A percentile compares a stretch with the other conserved stretches of the same genome.
Conservation (phyloP, 2,797 vertebrate genomes). For the Merluccius polli region DNA sequence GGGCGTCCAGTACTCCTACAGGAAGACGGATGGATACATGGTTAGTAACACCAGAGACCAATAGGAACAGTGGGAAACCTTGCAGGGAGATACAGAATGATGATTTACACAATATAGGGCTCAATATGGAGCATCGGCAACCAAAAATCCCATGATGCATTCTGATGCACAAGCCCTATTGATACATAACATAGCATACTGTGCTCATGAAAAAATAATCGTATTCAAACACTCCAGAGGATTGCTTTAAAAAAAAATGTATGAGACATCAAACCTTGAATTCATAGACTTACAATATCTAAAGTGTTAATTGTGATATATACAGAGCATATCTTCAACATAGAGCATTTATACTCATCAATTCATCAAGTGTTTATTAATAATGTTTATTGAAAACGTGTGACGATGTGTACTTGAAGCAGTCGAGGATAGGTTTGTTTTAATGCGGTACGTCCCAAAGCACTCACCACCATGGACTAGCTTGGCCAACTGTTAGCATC, state of each 20-base stretch:
- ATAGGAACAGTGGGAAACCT: not conserved
- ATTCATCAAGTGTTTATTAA: not conserved
- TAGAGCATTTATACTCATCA: not conserved
- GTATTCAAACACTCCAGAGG: not conserved
- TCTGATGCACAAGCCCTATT: too few relatives aligned
- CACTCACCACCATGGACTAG: not conserved
- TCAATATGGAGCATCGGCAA: too few relatives aligned
- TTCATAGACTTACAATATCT: not conserved
- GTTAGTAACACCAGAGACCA: not conserved
- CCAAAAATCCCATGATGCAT: too few relatives aligned
- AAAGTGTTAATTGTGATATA: not conserved
- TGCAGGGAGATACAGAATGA: not conserved
- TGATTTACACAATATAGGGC: not conserved
- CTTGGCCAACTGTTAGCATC: slow-evolving; percentile 25
- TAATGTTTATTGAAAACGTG: not conserved
- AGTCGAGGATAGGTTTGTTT: not conserved
- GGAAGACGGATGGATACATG: not conserved
- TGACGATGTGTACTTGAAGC: not conserved
- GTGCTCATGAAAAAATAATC: not conserved
- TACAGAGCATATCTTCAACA: not conserved
- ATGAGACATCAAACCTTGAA: not conserved
- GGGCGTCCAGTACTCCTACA: slow-evolving; percentile 97
- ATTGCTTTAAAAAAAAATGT: not conserved
- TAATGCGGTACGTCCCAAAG: not conserved
- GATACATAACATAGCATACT: not conserved